These are phyloP conservation scores for Drosophila melanosoma DNA, from an alignment of 2,888 invertebrate species.

Conservation along the genomic window DNA sequence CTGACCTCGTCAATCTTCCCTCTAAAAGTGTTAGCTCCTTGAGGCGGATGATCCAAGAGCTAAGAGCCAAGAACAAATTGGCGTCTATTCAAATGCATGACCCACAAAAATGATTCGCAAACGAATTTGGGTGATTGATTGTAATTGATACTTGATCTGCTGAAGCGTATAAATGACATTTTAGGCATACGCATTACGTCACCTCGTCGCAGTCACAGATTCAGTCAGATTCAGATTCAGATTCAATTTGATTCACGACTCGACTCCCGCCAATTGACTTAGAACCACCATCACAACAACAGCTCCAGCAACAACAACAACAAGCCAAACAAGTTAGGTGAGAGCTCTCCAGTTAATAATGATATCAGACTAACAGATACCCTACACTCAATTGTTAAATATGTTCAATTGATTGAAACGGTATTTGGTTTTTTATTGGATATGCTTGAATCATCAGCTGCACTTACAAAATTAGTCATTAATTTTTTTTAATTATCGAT, in stretches of 20 bases:
- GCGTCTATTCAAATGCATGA: constrained; percentile 31
- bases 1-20: background rate
- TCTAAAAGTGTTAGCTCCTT: background rate
- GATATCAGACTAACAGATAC: background rate
- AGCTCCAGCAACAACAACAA: background rate
- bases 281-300: constrained; percentile 21
- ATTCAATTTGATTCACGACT: constrained; percentile 15
- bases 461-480: background rate
- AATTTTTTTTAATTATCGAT: background rate
- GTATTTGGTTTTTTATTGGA: background rate
- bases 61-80: background rate
- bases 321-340: constrained; percentile 1
- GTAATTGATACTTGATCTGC: constrained; percentile 79
- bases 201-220: constrained; percentile 59
- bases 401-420: background rate
- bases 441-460: background rate
- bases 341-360: background rate
- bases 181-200: constrained; percentile 76
- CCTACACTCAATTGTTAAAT: background rate
- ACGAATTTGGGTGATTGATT: constrained; percentile 59
- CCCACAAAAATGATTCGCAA: constrained; percentile 50
- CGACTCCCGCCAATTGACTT: constrained; percentile 45
- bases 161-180: constrained; percentile 76
- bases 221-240: constrained; percentile 32
- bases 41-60: background rate